phyloP scores from a whole-genome alignment of 2,888 invertebrate genomes.

The Anodontia alba region DNA sequence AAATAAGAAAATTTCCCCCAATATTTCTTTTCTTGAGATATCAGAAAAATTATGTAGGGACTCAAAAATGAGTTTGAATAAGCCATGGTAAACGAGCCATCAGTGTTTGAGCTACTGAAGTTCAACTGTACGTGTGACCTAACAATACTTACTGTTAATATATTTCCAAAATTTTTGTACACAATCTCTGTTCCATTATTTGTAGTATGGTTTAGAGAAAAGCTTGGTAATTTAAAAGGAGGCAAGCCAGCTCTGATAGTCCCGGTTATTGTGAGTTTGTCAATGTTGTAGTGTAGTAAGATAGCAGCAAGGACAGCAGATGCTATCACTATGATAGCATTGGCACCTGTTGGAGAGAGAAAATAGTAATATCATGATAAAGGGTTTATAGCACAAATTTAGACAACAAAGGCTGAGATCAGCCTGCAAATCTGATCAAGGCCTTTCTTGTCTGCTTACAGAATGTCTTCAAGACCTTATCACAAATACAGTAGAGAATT shows the following conservation, averaged over 20 bases:
- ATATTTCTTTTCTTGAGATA: too few relatives aligned
- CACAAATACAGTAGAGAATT: not conserved
- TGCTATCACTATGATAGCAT: slow-evolving; percentile 76
- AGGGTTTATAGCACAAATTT: not conserved
- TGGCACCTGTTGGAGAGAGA: slow-evolving; percentile 69
- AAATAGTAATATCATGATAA: not conserved
- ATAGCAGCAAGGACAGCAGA: slow-evolving; percentile 71
- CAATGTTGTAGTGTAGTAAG: slow-evolving; percentile 61
- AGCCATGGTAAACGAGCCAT: too few relatives aligned
- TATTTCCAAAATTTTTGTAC: slow-evolving; percentile 48
- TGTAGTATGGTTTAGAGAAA: slow-evolving; percentile 54
- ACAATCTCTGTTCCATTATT: slow-evolving; percentile 61
- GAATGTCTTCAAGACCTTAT: not conserved
- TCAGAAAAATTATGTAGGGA: too few relatives aligned
- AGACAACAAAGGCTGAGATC: too few relatives aligned
- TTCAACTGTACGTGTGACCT: too few relatives aligned
- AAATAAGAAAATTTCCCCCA: too few relatives aligned
- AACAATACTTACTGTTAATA: slow-evolving; percentile 72
- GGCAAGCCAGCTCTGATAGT: slow-evolving; percentile 79
- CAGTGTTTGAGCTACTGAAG: too few relatives aligned
- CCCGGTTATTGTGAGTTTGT: slow-evolving; percentile 75
- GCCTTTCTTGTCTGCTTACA: too few relatives aligned
- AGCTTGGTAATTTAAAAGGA: slow-evolving; percentile 75
- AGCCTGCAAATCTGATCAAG: too few relatives aligned
- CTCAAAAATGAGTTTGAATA: too few relatives aligned